These are phyloP conservation scores for Pterois miles DNA, from an alignment of 2,797 vertebrate genomes.

Conservation along the genomic window DNA sequence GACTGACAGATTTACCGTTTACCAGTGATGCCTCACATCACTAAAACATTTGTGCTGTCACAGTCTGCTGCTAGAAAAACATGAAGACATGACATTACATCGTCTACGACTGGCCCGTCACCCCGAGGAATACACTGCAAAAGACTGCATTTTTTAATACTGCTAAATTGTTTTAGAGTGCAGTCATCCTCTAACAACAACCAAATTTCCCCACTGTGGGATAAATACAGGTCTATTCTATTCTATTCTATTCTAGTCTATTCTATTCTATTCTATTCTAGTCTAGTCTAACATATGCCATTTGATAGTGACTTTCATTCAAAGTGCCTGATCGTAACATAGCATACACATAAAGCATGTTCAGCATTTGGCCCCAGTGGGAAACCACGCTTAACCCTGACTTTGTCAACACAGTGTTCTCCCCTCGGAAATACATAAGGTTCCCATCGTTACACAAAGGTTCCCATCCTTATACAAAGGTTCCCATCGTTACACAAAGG, in stretches of 20 bases:
- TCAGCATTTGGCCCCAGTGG: conserved; percentile 20
- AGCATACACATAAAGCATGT: conserved; percentile 24
- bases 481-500: too few species aligned
- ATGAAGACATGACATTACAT: neutral
- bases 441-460: conserved; percentile 10
- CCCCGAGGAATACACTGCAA: neutral
- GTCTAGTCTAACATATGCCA: too few species aligned
- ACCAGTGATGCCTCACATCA: neutral
- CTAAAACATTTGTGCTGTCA: neutral
- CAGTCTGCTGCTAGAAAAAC: neutral
- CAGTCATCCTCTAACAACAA: conserved; percentile 4
- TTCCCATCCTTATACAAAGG: too few species aligned
- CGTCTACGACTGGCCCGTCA: neutral
- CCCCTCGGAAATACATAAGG: neutral
- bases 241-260: too few species aligned
- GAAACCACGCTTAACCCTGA: conserved; percentile 21
- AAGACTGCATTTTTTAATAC: conserved; percentile 6
- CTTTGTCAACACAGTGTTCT: conserved; percentile 13
- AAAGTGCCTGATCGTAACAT: conserved; percentile 15
- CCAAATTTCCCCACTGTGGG: too few species aligned
- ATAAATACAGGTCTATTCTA: too few species aligned
- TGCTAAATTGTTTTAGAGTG: conserved; percentile 8
- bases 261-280: too few species aligned
- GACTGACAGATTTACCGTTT: neutral
- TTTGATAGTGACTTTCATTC: conserved; percentile 35